Evolutionary conservation across 2,888 invertebrate genomes (phyloP), one percentile per base, ranked within the genome.

Genomic region (Liodrosophila aerea): DNA sequence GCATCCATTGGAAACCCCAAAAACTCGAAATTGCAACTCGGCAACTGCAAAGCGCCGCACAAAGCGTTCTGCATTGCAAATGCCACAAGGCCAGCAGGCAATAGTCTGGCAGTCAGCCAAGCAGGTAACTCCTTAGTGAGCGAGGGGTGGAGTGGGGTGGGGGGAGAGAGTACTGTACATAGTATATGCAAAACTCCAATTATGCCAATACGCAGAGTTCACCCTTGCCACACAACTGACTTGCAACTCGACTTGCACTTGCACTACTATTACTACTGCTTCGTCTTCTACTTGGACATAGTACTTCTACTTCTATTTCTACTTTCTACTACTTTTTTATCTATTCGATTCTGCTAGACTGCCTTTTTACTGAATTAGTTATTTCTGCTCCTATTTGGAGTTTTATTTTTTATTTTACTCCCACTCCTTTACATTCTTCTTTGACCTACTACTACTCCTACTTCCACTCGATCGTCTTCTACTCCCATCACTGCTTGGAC

Each of bases 11-110:
- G 45, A 56, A 52, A 47, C 16, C 34, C 49, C 49, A 62, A 50
- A 61, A 75, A 63, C 76, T 69, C 57, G 46, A 52, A 80, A n/a
- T 70, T 64, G 64, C 63, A 59, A 41, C 34, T 33, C 22, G 22
- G 22, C 61, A 66, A 49, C 65, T 59, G 50, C 63, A 66, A 62
- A 58, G 41, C 43, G 36, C 63, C 57, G 34, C n/a, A n/a, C n/a
- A 53, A 51, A 59, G 45, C 66, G 54, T 74, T 84, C 74, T 81
- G 78, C 77, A 78, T 78, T 78, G 78, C 78, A 77, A 84, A 84
- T 77, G 61, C 63, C 45, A 44, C 7, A 22, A 43, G 60, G 31
- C 47, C 15, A 30, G 1, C 27, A 53, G 44, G 5, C 29, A 16
- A 2, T 9, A 34, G 50, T 3, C n/a, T 29, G 27, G 27, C 44